Evolutionary conservation across 2,797 vertebrate species (phyloP).

Genomic region (Morus bassanus): DNA sequence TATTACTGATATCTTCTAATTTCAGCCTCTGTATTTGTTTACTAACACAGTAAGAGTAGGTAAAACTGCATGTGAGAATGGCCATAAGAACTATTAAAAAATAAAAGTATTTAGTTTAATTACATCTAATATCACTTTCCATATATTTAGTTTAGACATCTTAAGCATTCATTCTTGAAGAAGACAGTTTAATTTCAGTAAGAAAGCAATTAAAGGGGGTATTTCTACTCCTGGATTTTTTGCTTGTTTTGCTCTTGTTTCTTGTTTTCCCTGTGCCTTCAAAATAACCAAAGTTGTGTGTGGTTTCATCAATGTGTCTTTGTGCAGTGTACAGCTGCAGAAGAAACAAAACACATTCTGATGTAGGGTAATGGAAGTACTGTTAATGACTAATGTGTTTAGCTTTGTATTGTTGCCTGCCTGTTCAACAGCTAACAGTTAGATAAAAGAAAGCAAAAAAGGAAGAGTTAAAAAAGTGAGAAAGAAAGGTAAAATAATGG

Average conservation of each 20-base stretch:
- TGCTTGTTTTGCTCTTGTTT: not conserved
- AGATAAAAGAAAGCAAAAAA: not conserved
- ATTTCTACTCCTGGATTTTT: not conserved
- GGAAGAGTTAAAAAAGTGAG: not conserved
- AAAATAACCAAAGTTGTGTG: not conserved
- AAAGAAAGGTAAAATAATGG: not conserved
- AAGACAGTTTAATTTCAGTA: not conserved
- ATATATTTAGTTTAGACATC: not conserved
- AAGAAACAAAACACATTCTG: conserved; percentile 31
- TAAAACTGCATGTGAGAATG: not conserved
- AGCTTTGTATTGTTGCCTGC: not conserved
- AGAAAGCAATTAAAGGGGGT: not conserved
- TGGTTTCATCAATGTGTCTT: conserved; percentile 18
- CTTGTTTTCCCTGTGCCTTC: not conserved
- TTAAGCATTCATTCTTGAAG: not conserved
- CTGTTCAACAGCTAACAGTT: not conserved
- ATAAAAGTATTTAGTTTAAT: not conserved
- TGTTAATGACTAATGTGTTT: not conserved
- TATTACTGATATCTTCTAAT: not conserved
- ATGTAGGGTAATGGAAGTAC: not conserved
- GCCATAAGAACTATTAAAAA: not conserved
- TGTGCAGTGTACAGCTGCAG: conserved; percentile 39
- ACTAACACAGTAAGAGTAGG: not conserved
- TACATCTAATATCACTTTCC: not conserved
- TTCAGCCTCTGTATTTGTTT: not conserved